Base-by-base conservation (phyloP, 2,797 vertebrate genomes). In the Rhinophrynus dorsalis region DNA sequence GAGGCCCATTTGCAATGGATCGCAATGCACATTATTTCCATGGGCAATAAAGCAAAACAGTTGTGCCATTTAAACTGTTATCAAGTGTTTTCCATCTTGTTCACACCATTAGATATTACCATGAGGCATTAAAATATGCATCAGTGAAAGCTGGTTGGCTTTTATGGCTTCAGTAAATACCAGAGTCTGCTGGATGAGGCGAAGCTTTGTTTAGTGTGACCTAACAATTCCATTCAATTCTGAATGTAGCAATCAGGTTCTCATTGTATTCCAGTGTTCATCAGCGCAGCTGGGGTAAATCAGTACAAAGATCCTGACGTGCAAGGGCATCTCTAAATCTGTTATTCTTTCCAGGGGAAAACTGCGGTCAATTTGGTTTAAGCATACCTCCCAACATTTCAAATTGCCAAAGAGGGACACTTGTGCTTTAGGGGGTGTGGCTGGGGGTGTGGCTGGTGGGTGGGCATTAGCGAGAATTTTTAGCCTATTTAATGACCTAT, bases 151-250 rank as follows among this genome's bases (percentile, higher is more conserved):
- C 61, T 78, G 78, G 71, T 15, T 80, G 79, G 17, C 71, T 85
- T 82, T 83, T 78, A 84, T 80, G 65, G 44, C n/a, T 60, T 63
- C 77, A 74, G 76, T 78, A 84, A 83, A 77, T 76, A 76, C 60
- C 56, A 47, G 1, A 74, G 67, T 50, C 66, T 67, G 60, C 54
- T 1, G 0, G 67, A 68, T 35, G 52, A 75, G 48, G 74, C 70
- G 56, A 30, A 33, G 27, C 38, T 27, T 17, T 52, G 57, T 64
- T 24, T 11, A 33, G 11, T 27, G 42, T 37, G 12, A 18, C 44
- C 61, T 40, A 30, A 42, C 48, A 1, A 7, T 52, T 48, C 33
- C 26, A 24, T 38, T 58, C 27, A 13, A 32, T 24, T 30, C 37
- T 11, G 24, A 5, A 11, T 5, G 27, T 47, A 48, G 9, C 17